Percentiles rank a stretch among this genome's conserved stretches.
phyloP scores from a whole-genome alignment of 1,140 invertebrate genomes.

The Drosophila sucinea region DNA sequence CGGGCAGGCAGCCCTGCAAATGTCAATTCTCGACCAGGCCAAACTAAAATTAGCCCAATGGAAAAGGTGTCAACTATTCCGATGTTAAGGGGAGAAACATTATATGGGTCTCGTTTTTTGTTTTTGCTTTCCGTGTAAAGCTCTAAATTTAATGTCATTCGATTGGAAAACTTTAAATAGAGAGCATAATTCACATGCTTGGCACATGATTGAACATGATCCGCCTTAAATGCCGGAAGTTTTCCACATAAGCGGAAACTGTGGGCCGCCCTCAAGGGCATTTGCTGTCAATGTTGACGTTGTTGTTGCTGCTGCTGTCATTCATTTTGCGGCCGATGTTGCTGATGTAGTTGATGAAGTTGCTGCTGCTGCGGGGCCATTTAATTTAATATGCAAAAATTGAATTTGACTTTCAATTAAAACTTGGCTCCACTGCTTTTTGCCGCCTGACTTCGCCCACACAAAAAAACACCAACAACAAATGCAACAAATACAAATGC shows the following conservation, averaged over 20 bases:
- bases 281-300: conserved; percentile 6
- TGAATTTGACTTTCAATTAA: conserved; percentile 80
- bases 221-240: conserved; percentile 62
- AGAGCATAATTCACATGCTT: conserved; percentile 67
- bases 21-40: conserved; percentile 56
- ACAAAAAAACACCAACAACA: conserved; percentile 25
- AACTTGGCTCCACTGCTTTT: conserved; percentile 46
- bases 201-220: conserved; percentile 47
- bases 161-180: conserved; percentile 52
- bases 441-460: conserved; percentile 35
- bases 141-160: conserved; percentile 62
- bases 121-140: neutral
- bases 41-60: conserved; percentile 65
- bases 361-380: conserved; percentile 38
- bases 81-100: conserved; percentile 25
- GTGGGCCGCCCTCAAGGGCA: conserved; percentile 69
- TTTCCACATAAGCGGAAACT: conserved; percentile 62
- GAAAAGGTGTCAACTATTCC: conserved; percentile 57
- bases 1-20: conserved; percentile 54
- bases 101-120: neutral
- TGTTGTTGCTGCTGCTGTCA: conserved; percentile 25
- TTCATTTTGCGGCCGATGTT: conserved; percentile 33
- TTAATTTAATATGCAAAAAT: conserved; percentile 74
- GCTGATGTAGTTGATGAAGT: conserved; percentile 16
- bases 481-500: conserved; percentile 23